phyloP scores from a whole-genome alignment of 2,113 vertebrate genomes.

The Eurypyga helias region DNA sequence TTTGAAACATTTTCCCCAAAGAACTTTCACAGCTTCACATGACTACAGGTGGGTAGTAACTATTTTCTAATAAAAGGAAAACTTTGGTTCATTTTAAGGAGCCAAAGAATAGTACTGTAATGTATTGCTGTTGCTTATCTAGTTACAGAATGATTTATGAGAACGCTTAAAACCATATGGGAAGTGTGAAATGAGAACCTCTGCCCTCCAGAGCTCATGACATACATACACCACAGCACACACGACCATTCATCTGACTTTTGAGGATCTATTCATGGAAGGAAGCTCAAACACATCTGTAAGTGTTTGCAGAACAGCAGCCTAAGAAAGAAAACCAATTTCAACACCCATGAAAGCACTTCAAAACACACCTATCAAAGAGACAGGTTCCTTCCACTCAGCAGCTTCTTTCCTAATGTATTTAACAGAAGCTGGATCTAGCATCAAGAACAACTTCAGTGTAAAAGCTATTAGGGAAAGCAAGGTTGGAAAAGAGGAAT shows the following conservation, averaged over 20 bases:
- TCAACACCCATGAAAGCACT: background rate
- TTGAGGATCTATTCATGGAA: background rate
- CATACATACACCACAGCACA: background rate
- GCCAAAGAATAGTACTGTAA: background rate
- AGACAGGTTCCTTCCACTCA: background rate
- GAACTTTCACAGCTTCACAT: background rate
- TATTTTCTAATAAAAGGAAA: background rate
- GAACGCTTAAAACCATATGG: background rate
- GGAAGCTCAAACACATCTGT: background rate
- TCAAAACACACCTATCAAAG: background rate
- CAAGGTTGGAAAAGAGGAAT: background rate
- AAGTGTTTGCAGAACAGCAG: background rate
- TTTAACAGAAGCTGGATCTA: background rate
- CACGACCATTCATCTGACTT: background rate
- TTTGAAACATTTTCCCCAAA: background rate
- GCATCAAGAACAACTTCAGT: background rate
- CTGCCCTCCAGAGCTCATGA: background rate
- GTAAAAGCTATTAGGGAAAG: background rate
- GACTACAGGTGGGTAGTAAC: background rate
- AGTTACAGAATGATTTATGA: background rate
- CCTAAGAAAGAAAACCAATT: background rate
- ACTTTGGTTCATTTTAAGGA: background rate
- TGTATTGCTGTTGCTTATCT: background rate
- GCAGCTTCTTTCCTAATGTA: background rate
- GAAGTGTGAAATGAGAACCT: background rate